phyloP scores from a whole-genome alignment of 2,113 vertebrate genomes.

The Lonchura striata region DNA sequence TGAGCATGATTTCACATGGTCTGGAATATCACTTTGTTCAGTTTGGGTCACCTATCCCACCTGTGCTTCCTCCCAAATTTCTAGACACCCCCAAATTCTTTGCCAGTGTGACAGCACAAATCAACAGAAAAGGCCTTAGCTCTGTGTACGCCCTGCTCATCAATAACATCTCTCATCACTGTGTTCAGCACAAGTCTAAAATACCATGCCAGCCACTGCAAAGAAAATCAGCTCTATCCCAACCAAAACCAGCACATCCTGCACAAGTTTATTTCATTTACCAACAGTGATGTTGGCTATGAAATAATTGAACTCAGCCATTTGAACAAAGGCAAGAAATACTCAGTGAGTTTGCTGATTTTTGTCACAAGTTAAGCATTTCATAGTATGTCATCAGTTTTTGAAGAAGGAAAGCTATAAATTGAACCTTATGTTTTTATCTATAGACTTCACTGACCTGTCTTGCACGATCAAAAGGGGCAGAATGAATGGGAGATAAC shows the following conservation, averaged over 20 bases:
- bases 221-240: neutral
- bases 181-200: neutral
- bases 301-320: neutral
- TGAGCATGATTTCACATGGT: neutral
- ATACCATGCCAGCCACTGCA: accelerated
- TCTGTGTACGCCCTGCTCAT: neutral
- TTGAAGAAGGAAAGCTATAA: neutral
- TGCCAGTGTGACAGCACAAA: neutral
- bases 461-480: neutral
- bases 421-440: neutral
- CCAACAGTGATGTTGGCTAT: neutral
- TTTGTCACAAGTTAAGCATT: neutral
- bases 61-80: neutral
- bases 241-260: neutral
- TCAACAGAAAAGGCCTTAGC: neutral
- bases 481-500: neutral
- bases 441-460: neutral
- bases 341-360: neutral
- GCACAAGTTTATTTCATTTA: neutral
- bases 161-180: neutral
- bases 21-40: neutral
- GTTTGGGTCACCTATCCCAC: neutral
- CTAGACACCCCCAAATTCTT: neutral
- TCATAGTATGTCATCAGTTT: neutral
- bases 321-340: neutral